These are phyloP conservation scores for Oscheius sp. DNA, from an alignment of 2,888 invertebrate species.

Conservation along the genomic window DNA sequence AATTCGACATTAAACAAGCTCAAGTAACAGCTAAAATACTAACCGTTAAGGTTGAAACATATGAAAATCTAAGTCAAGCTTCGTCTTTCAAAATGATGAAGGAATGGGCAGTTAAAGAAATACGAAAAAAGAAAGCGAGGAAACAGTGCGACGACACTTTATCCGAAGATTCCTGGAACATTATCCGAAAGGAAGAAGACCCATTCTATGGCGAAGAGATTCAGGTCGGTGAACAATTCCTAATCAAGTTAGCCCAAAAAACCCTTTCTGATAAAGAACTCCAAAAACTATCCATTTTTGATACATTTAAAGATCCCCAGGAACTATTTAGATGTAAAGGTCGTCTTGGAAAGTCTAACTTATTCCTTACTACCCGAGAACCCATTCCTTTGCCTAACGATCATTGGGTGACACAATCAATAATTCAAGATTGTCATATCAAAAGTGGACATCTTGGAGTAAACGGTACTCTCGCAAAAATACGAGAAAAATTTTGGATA, in stretches of 20 bases:
- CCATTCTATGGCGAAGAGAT: not conserved
- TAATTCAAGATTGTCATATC: not conserved
- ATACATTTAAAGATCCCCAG: not conserved
- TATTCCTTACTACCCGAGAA: not conserved
- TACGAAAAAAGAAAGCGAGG: not conserved
- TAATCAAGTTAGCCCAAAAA: not conserved
- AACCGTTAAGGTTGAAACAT: not conserved
- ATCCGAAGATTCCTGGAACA: not conserved
- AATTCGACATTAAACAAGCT: not conserved
- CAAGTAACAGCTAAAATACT: not conserved
- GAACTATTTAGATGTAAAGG: not conserved
- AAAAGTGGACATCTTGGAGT: not conserved
- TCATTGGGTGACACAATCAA: not conserved
- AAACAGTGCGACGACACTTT: not conserved
- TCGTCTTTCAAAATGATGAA: not conserved
- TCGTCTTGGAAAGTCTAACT: not conserved
- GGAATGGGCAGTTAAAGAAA: not conserved
- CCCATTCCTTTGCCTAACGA: not conserved
- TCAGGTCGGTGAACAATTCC: not conserved
- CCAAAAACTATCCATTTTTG: not conserved
- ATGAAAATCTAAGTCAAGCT: not conserved
- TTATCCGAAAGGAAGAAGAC: not conserved
- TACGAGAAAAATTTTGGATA: constrained; percentile 24
- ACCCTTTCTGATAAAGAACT: not conserved
- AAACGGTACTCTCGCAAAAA: not conserved